Base-by-base conservation (phyloP, 2,113 vertebrate genomes). In the Myocastor coypus region DNA sequence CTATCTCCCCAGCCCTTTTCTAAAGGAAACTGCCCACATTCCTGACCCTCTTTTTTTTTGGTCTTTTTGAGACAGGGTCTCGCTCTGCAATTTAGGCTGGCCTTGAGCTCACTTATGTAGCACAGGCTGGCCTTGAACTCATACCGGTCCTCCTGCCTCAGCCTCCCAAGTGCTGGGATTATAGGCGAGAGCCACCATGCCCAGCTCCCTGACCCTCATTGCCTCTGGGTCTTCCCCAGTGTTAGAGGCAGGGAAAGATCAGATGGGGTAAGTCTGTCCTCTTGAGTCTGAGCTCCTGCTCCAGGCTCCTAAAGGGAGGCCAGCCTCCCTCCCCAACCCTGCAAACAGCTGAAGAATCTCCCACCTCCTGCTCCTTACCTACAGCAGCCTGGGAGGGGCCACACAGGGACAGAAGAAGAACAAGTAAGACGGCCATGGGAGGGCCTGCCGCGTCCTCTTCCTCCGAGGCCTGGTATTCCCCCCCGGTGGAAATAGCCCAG, bases 401-500 rank as follows among this genome's bases (percentile, higher is more conserved):
- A 52, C 22, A 22, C 0, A 97, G 77, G 66, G 46, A 40, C 87
- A 96, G 90, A 28, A 97, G 90, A 24, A 96, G 68, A 40, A 97
- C 30, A 32, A 95, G 42, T 24, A 82, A 46, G 46, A 80, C 64
- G 0, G 87, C 95, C 97, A 98, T 96, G 92, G n/a, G 34, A 96
- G 55, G 91, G 91, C 42, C 57, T 88, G 73, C 71, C 59, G 52
- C 84, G 57, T 30, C 71, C 61, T 85, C 83, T 73, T 28, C 55
- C 71, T 46, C 32, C 63, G 32, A 73, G 82, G 84, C 59, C 71
- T 87, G 55, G 46, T 80, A 20, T 64, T 46, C 42, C 61, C 61
- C 68, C 11, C 46, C 46, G 26, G 84, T 96, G 94, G 96, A 97
- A 97, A 71, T n/a, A 90, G 34, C 11, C 73, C 84, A 95, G 96